These are phyloP conservation scores for Athetis lepigone DNA, from an alignment of 2,888 invertebrate species.

Conservation along the genomic window DNA sequence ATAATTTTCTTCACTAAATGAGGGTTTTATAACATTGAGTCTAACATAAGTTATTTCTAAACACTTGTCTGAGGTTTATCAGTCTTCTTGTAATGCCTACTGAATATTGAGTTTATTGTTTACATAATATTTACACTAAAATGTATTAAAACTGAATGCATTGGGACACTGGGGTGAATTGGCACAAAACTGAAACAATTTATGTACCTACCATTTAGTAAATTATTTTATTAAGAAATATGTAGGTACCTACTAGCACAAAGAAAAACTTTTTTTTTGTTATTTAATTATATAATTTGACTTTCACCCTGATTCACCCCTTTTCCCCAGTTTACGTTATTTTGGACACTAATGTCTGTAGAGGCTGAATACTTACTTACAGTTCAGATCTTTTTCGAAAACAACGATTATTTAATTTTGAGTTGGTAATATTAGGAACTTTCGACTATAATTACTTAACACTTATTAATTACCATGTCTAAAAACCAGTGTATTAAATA, in stretches of 20 bases:
- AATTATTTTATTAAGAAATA: no score
- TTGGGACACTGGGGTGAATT: neutral
- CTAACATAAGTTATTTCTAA: constrained; percentile 24
- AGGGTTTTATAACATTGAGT: constrained; percentile 23
- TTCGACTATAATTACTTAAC: constrained; percentile 40
- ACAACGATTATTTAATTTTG: constrained; percentile 21
- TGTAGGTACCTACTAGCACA: no score
- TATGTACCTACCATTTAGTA: no score
- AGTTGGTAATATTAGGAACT: constrained; percentile 38
- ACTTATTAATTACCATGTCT: constrained; percentile 27
- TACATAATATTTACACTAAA: neutral
- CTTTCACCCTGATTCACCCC: neutral
- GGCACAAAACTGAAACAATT: neutral
- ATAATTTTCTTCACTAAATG: neutral
- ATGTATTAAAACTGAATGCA: neutral
- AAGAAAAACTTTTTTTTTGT: no score
- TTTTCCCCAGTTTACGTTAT: neutral
- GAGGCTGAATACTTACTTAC: constrained; percentile 1
- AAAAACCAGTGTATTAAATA: constrained; percentile 61
- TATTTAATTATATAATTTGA: neutral
- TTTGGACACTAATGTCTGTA: neutral
- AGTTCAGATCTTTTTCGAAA: constrained; percentile 10
- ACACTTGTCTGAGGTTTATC: constrained; percentile 42
- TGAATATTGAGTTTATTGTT: neutral
- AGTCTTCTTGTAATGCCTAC: neutral